Evolutionary conservation across 2,113 vertebrate species (phyloP).

Genomic region (Semnornis frantzii): DNA sequence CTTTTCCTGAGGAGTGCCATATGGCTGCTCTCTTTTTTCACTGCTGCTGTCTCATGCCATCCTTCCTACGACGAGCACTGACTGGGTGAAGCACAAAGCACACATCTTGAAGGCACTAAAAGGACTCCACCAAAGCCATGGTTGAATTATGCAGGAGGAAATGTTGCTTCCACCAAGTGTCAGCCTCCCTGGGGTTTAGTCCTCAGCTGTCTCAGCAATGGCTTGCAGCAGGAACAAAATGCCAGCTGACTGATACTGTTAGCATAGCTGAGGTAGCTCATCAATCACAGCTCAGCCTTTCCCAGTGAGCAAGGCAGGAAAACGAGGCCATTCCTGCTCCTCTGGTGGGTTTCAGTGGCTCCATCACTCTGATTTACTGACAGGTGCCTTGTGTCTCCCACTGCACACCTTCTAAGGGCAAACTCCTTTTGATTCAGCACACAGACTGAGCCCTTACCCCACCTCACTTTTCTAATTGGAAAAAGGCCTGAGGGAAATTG

Average conservation of each 20-base stretch:
- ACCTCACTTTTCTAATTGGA: not conserved
- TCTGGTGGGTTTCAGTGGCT: not conserved
- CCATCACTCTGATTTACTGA: not conserved
- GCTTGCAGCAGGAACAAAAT: slow-evolving; percentile 12
- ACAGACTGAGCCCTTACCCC: not conserved
- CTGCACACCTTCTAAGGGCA: not conserved
- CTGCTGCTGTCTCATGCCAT: not conserved
- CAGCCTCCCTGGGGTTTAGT: not conserved
- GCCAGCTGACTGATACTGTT: not conserved
- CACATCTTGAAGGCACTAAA: not conserved
- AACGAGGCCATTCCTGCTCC: slow-evolving; percentile 25
- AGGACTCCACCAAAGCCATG: not conserved
- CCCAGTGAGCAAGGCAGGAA: not conserved
- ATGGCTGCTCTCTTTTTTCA: not conserved
- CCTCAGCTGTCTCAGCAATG: not conserved
- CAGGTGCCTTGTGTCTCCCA: not conserved
- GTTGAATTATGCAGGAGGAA: not conserved
- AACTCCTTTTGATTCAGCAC: not conserved
- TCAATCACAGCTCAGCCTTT: slow-evolving; percentile 26
- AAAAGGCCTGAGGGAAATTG: not conserved
- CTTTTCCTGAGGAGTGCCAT: not conserved
- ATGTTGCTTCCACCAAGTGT: not conserved
- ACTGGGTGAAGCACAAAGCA: not conserved
- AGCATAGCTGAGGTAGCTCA: not conserved
- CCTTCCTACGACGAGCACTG: not conserved